phyloP scores from a whole-genome alignment of 1,140 invertebrate genomes.

The Muscidifurax raptorellus region DNA sequence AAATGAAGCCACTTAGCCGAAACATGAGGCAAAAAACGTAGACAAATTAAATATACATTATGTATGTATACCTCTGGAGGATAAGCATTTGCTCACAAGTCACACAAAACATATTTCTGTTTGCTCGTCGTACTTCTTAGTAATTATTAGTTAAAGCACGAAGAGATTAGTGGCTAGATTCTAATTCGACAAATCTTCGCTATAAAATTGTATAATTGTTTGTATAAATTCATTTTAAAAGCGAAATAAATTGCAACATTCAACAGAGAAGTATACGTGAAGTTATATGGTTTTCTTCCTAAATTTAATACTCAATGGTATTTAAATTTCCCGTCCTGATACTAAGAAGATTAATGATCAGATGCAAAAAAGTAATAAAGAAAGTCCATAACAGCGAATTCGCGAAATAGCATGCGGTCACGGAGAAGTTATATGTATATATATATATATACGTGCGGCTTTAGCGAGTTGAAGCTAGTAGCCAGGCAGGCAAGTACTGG shows the following conservation, averaged over 20 bases:
- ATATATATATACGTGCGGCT: constrained; percentile 42
- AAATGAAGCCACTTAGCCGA: neutral
- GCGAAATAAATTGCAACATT: too few species aligned
- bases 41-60: neutral
- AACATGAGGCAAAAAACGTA: neutral
- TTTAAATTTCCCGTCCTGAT: neutral
- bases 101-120: neutral
- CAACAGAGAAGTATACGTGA: too few species aligned
- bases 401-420: constrained; percentile 19
- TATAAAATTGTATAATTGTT: too few species aligned
- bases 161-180: too few species aligned
- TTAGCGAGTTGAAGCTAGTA: constrained; percentile 28
- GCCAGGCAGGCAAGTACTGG: constrained; percentile 38
- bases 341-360: neutral
- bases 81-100: constrained; percentile 6
- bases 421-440: constrained; percentile 39
- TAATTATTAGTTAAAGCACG: neutral
- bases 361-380: neutral
- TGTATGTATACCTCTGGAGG: neutral
- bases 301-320: neutral
- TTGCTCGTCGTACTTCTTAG: neutral
- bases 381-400: neutral
- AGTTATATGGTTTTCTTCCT: too few species aligned
- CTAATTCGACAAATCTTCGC: too few species aligned
- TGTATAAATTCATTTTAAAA: too few species aligned